These are phyloP conservation scores for Sarcophilus harrisii DNA, from an alignment of 2,797 vertebrate species.

Conservation along the genomic window DNA sequence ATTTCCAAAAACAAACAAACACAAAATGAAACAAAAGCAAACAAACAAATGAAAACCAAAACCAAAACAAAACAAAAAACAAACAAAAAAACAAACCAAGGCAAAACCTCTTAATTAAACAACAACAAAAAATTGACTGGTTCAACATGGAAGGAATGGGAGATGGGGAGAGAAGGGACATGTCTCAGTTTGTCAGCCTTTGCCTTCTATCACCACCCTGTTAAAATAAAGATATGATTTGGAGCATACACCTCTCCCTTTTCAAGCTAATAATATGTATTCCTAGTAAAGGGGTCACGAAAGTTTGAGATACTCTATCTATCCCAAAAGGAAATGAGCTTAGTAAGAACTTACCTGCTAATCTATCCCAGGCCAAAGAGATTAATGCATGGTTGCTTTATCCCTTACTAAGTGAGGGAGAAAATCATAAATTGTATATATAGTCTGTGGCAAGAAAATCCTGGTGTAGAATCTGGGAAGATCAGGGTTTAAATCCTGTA, in stretches of 20 bases:
- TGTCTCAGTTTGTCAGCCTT: neutral
- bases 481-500: neutral
- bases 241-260: neutral
- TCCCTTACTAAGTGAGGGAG: neutral
- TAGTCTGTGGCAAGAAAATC: neutral
- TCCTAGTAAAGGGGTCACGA: neutral
- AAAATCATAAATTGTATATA: neutral
- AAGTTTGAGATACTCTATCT: neutral
- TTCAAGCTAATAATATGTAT: neutral
- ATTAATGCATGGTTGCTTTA: neutral
- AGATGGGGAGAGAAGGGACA: neutral
- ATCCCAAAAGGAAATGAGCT: neutral
- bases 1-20: neutral
- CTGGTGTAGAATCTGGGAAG: neutral
- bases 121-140: neutral
- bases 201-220: neutral
- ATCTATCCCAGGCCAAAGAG: neutral
- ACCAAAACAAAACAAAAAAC: too few relatives aligned
- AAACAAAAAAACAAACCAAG: too few relatives aligned
- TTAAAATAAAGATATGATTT: neutral
- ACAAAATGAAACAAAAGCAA: neutral
- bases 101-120: too few relatives aligned
- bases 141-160: neutral
- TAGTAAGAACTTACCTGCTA: neutral
- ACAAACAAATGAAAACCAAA: too few relatives aligned